Conservation (phyloP, 2,797 vertebrate genomes). For the Natrix natrix region DNA sequence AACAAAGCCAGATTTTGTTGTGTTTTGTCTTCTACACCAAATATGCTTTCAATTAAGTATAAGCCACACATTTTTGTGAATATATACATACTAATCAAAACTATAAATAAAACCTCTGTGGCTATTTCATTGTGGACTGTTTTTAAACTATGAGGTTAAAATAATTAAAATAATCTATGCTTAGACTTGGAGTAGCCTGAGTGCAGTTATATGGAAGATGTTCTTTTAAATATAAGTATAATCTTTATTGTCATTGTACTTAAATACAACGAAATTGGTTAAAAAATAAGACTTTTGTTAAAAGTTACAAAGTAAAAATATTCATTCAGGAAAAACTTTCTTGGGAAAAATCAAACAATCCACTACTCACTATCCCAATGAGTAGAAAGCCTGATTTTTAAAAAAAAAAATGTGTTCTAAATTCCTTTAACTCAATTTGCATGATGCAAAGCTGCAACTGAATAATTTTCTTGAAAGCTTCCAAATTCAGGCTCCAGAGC, state of each 20-base stretch:
- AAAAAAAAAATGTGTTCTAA: background rate
- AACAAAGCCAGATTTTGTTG: background rate
- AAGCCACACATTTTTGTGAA: background rate
- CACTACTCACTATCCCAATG: background rate
- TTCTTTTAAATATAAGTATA: background rate
- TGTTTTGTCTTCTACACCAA: background rate
- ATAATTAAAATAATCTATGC: background rate
- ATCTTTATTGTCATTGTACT: too few species aligned
- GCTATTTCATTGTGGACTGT: background rate
- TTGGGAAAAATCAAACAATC: background rate
- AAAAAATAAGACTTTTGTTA: background rate
- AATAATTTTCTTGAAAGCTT: background rate
- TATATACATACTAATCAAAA: background rate
- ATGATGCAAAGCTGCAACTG: background rate
- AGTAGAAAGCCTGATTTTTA: background rate
- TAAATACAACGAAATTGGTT: too few species aligned
- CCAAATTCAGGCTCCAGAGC: background rate
- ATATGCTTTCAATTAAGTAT: background rate
- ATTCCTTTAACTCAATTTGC: background rate
- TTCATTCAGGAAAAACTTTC: background rate
- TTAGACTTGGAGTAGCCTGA: background rate
- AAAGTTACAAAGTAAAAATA: background rate
- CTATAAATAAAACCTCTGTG: background rate
- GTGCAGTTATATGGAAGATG: background rate
- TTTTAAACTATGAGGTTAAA: background rate